phyloP scores from a whole-genome alignment of 2,888 invertebrate species.

The Pollenia griseotomentosa region DNA sequence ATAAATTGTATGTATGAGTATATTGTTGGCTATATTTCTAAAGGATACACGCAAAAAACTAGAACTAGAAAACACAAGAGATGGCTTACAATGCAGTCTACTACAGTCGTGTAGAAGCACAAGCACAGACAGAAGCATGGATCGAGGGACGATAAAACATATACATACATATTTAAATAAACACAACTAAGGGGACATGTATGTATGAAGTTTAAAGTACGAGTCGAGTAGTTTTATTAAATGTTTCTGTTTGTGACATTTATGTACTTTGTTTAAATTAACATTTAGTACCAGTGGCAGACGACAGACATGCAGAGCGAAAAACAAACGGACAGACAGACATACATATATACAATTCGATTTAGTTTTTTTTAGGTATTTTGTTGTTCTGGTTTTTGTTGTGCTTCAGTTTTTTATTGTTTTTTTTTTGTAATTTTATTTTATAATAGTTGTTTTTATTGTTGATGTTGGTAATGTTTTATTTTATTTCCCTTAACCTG shows the following conservation, averaged over 20 bases:
- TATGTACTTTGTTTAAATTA: conserved; percentile 64
- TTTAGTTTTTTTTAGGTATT: conserved; percentile 18
- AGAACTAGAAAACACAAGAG: conserved; percentile 15
- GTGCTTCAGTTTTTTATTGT: conserved; percentile 19
- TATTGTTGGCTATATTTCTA: conserved; percentile 2
- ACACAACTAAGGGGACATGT: conserved; percentile 32
- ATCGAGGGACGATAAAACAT: not conserved
- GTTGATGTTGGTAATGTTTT: conserved; percentile 29
- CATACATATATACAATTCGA: conserved; percentile 31
- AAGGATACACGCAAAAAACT: conserved; percentile 17
- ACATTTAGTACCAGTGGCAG: conserved; percentile 55
- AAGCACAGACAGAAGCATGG: not conserved
- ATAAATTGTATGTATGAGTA: not conserved
- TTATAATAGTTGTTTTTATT: conserved; percentile 37
- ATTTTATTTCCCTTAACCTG: conserved; percentile 47
- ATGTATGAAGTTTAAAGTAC: conserved; percentile 29
- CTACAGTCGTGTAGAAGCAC: not conserved
- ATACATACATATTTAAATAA: conserved; percentile 19
- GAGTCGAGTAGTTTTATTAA: conserved; percentile 22
- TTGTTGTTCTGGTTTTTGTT: conserved; percentile 4
- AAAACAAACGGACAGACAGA: not conserved
- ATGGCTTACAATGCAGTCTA: not conserved
- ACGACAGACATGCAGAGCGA: not conserved
- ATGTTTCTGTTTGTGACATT: conserved; percentile 69
- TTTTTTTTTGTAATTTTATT: conserved; percentile 25